These are phyloP conservation scores for Macaca fascicularis DNA, from an alignment of 2,113 vertebrate species.

Conservation along the genomic window DNA sequence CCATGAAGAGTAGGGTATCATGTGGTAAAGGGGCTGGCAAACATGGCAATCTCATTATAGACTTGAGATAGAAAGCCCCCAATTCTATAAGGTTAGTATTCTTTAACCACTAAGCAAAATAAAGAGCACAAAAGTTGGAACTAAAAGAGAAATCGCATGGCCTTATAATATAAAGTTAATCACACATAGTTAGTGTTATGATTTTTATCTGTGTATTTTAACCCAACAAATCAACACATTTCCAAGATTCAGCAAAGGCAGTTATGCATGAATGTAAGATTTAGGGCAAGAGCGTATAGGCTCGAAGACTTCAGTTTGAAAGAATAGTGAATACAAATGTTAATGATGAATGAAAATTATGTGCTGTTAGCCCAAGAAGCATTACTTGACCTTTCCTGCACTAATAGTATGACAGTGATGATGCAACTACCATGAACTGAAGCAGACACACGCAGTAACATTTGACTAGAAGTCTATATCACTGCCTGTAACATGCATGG, in stretches of 20 bases:
- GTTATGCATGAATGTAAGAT: background rate
- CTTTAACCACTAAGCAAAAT: conserved; percentile 8
- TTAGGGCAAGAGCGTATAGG: background rate
- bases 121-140: background rate
- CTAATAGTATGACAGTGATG: background rate
- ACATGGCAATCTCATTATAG: too few relatives aligned
- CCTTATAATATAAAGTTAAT: background rate
- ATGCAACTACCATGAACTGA: background rate
- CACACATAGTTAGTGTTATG: background rate
- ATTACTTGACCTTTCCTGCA: background rate
- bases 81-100: background rate
- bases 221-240: conserved; percentile 3
- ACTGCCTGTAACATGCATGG: background rate
- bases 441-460: background rate
- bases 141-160: background rate
- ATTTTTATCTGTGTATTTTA: conserved; percentile 26
- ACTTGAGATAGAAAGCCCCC: background rate
- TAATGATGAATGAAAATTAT: background rate
- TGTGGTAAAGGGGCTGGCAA: background rate
- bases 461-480: background rate
- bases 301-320: background rate
- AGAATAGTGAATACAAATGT: background rate
- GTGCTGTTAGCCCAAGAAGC: background rate
- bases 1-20: background rate
- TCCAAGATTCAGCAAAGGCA: background rate